Base-by-base conservation (phyloP, 2,113 vertebrate species). In the Phalacrocorax aristotelis region DNA sequence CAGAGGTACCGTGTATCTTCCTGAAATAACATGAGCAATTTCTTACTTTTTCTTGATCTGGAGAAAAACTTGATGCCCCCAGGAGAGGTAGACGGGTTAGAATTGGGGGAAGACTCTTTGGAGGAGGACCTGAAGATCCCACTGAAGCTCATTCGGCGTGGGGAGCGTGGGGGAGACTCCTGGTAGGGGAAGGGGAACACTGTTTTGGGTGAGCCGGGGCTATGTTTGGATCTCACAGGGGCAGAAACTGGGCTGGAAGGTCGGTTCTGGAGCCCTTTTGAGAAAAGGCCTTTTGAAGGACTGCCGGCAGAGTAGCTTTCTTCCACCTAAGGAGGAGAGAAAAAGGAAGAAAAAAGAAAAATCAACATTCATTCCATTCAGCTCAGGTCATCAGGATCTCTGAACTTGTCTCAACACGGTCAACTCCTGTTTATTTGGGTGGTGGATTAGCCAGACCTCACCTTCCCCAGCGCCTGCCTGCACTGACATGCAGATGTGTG, bases 111-210 rank as follows among this genome's bases (percentile, higher is more conserved):
- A 4, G 98, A 99, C 42, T 99, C 99, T 97, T 98, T 99, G 97
- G 99, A 99, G 10, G 99, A 98, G 7, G 98, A 99, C 91, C 98
- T 98, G 97, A 99, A 99, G 97, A 99, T 99, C 65, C 99, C 99
- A 27, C 98, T 99, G 98, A 99, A 99, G 97, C 99, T 99, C 98
- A 99, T 98, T 77, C 99, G 99, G 34, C 98, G 99, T 9, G 98
- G 98, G 11, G 99, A 98, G 89, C 98, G 99, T 18, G 99, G 99
- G 4, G 99, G 98, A 19, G 99, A 99, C 95, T 98, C 98, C 93
- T 99, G 99, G 94, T 98, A 97, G 57, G 99, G 97, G 97, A 99
- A 98, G 3, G 99, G 98, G 98, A 99, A 99, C 93, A 99, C 98
- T 26, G 98, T 98, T 97, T 98, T 99, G 80, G 98, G 98, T 46